phyloP scores from a whole-genome alignment of 1,140 invertebrate species.

The Drosophila virilis region DNA sequence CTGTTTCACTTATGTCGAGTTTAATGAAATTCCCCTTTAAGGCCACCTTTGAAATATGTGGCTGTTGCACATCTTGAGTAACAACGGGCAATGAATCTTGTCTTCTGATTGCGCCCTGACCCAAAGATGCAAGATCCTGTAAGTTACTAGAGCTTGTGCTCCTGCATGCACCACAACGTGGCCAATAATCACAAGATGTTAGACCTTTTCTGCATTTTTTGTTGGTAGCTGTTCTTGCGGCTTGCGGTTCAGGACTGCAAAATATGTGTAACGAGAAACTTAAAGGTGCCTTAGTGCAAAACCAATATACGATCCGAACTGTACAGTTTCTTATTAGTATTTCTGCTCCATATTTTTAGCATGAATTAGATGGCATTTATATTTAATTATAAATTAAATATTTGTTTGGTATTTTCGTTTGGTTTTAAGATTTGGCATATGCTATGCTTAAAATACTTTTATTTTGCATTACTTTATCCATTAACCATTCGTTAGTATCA shows the following conservation, averaged over 20 bases:
- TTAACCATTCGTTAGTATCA: constrained; percentile 19
- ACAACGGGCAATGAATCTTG: constrained; percentile 7
- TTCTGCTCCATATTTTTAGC: background rate
- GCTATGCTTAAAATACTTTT: background rate
- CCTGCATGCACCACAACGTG: constrained; percentile 67
- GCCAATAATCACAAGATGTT: constrained; percentile 77
- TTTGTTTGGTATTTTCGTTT: background rate
- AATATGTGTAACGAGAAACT: constrained; percentile 19
- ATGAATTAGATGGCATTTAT: background rate
- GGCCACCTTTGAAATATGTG: constrained; percentile 47
- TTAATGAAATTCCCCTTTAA: constrained; percentile 47
- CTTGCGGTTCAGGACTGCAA: constrained; percentile 33
- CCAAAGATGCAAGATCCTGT: constrained; percentile 25
- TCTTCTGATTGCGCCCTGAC: constrained; percentile 4
- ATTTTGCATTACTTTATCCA: background rate
- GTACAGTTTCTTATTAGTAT: background rate
- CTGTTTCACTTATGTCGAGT: constrained; percentile 18
- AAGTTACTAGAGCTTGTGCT: constrained; percentile 35
- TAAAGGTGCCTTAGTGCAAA: background rate
- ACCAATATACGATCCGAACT: background rate
- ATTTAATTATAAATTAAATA: background rate
- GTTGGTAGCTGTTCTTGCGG: constrained; percentile 37
- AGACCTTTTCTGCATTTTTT: constrained; percentile 61
- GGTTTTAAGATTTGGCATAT: background rate
- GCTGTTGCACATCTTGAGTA: constrained; percentile 12